Base-by-base conservation (phyloP, 2,113 vertebrate species). In the Megaleporinus macrocephalus region DNA sequence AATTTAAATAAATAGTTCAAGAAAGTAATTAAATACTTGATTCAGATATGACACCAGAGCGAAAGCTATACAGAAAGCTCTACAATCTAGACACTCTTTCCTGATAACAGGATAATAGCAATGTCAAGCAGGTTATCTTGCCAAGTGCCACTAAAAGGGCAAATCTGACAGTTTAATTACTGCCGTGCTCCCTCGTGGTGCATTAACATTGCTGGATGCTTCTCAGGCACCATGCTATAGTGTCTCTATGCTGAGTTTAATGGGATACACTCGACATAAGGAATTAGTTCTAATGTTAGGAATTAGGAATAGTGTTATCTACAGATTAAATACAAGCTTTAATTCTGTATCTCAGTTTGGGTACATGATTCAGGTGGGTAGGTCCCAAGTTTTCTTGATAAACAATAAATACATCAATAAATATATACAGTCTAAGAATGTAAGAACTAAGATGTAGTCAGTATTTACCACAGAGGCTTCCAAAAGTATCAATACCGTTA, bases 101-200 rank as follows among this genome's bases (percentile, higher is more conserved):
- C 51, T 57, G 15, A 79, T 57, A 70, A 59, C n/a, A 59, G 66
- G 69, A 57, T 36, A 57, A 44, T 77, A 65, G 44, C 41, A 65
- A 30, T 65, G 75, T 65, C 26, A 29, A 15, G 11, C 18, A 65
- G 61, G 59, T 63, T 49, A 62, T 76, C 26, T 30, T 51, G 36
- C 57, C 61, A 11, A 6, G 57, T 27, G 63, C 44, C 30, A 30
- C 36, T 49, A 22, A 27, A n/a, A 61, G 33, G 24, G 33, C 33
- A 44, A 63, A 47, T 47, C 73, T 61, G 55, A 75, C 73, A 62
- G 61, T 9, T 62, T 36, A 65, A 66, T 41, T 51, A 78, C 62
- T 78, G 72, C 79, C 49, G 73, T 88, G 89, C 88, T 90, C 86
- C 87, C 90, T 91, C 84, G 89, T 88, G 90, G 87, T 76, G 63